A percentile compares a stretch with the other conserved stretches of the same genome.
Conservation (phyloP, 1,140 invertebrate genomes). For the Eupristina koningsbergeri region DNA sequence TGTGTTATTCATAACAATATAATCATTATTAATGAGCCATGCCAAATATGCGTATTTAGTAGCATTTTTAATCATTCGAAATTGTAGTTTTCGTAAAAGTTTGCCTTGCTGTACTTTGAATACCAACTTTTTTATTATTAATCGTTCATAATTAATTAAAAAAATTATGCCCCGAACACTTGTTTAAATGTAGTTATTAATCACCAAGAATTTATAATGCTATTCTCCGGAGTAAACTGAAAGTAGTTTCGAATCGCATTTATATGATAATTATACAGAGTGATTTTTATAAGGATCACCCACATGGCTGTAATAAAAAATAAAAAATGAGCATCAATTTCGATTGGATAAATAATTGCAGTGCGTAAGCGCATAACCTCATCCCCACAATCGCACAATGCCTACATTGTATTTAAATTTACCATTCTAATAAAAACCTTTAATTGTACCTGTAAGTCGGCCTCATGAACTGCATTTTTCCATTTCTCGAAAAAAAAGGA, state of each 20-base stretch:
- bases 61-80: too few species aligned
- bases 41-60: too few species aligned
- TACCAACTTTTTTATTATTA: too few species aligned
- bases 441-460: constrained; percentile 27
- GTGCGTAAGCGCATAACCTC: background rate
- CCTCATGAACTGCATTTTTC: background rate
- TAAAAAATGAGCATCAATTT: background rate
- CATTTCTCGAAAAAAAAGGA: constrained; percentile 11
- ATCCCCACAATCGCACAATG: background rate
- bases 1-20: too few species aligned
- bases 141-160: too few species aligned
- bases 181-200: too few species aligned
- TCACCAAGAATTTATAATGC: too few species aligned
- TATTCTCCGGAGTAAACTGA: too few species aligned
- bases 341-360: constrained; percentile 33
- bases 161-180: too few species aligned
- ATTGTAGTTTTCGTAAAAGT: too few species aligned
- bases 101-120: too few species aligned
- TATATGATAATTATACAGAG: background rate
- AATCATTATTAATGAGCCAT: too few species aligned
- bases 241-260: background rate
- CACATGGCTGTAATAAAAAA: background rate
- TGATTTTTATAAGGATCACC: background rate
- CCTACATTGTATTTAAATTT: constrained; percentile 44
- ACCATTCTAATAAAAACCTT: constrained; percentile 22